Evolutionary conservation across 2,113 vertebrate species (phyloP).

Genomic region (Chlorodrepanis virens): DNA sequence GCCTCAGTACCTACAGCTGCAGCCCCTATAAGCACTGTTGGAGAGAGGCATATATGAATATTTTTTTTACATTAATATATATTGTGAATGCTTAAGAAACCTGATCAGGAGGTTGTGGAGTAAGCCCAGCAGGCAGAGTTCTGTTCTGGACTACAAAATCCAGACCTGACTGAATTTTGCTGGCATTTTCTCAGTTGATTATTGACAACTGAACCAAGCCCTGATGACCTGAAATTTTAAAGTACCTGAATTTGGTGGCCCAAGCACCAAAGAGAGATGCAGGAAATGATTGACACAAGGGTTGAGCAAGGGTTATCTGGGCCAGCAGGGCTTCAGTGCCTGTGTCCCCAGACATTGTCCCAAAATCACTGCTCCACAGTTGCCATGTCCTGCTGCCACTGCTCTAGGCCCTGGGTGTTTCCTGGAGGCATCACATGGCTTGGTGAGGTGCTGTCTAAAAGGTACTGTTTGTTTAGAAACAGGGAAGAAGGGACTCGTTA

Average conservation of each 20-base stretch:
- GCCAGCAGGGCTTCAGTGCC: neutral
- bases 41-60: neutral
- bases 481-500: neutral
- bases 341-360: neutral
- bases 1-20: neutral
- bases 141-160: neutral
- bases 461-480: neutral
- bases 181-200: neutral
- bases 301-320: neutral
- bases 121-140: neutral
- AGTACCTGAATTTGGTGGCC: neutral
- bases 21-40: neutral
- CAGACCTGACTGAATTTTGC: neutral
- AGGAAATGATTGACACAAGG: neutral
- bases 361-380: neutral
- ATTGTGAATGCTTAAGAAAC: neutral
- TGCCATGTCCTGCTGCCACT: neutral
- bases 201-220: neutral
- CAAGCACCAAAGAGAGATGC: neutral
- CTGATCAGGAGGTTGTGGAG: neutral
- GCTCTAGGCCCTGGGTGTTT: rapidly evolving
- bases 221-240: neutral
- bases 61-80: neutral
- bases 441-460: neutral
- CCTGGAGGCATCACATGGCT: rapidly evolving